phyloP scores from a whole-genome alignment of 2,113 vertebrate genomes.

The Ciconia stormi region DNA sequence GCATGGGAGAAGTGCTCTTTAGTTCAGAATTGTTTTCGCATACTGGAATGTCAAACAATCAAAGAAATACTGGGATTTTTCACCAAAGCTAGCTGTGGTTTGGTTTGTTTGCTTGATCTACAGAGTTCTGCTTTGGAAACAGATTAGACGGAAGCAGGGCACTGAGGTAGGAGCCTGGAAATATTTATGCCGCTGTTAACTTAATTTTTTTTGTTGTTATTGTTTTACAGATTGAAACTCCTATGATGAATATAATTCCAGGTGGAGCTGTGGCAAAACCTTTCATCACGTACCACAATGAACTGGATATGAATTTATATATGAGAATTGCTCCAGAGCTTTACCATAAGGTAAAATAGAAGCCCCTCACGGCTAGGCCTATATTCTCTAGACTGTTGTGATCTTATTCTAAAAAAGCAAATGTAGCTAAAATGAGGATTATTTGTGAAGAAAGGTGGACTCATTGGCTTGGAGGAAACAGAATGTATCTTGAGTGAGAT shows the following conservation, averaged over 20 bases:
- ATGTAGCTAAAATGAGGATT: not conserved
- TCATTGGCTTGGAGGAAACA: not conserved
- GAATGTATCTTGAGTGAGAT: not conserved
- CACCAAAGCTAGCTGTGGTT: not conserved
- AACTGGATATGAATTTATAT: slow-evolving; percentile 95
- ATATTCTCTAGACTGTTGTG: not conserved
- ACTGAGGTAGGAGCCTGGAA: not conserved
- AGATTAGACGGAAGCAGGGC: not conserved
- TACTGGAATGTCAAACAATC: not conserved
- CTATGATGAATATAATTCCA: slow-evolving; percentile 98
- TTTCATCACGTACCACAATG: slow-evolving; percentile 97
- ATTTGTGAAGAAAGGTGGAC: not conserved
- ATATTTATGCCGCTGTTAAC: not conserved
- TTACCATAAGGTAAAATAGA: slow-evolving; percentile 89
- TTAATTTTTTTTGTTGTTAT: not conserved
- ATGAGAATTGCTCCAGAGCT: slow-evolving; percentile 98
- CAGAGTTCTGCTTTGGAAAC: not conserved
- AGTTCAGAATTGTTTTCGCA: not conserved
- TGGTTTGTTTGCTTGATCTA: not conserved
- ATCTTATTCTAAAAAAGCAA: not conserved
- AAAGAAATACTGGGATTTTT: not conserved
- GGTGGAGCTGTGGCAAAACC: slow-evolving; percentile 95
- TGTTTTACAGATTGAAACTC: slow-evolving; percentile 89
- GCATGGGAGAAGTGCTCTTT: not conserved
- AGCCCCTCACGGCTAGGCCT: not conserved